Evolutionary conservation across 1,140 invertebrate genomes (phyloP), one percentile per base, ranked within the genome.

Genomic region (Thaumatotibia leucotreta): DNA sequence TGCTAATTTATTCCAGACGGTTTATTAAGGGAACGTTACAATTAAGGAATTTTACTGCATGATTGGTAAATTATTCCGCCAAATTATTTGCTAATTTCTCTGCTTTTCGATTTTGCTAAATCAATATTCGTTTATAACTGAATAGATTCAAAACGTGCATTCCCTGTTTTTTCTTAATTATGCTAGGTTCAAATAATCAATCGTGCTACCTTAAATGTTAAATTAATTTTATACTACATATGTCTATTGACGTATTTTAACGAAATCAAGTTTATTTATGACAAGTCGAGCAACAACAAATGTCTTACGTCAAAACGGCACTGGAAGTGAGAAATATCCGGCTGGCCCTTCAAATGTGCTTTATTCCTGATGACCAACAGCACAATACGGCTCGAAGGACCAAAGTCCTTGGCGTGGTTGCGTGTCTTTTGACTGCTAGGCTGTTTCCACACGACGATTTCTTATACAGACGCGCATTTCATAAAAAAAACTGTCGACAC

Each of bases 351-450:
- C 22, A 27, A 27, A 58, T 6, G 52, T 58, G 24, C 11, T 23
- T 58, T 27, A 54, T 54, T 27, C 29, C 5, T 58, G 24, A 29
- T 58, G 52, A 58, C 24, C 52, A 58, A 54, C 27, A 54, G 24
- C 27, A 58, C n/a, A 31, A 58, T 58, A 27, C n/a, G n/a, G 2
- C 50, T 10, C 11, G 24, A 52, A 54, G 68, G 65, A 64, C 17
- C 24, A 23, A 62, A 49, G 24, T 66, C n/a, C n/a, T n/a, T n/a
- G 49, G 61, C 17, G 20, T 61, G 35, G 54, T 69, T 68, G 70
- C 72, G 75, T 72, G 74, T 63, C 64, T n/a, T n/a, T n/a, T n/a
- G 66, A n/a, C 22, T 58, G 63, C 67, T 63, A 29, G 69, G 70
- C 68, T 39, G 64, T 64, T 66, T 73, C 64, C 9, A 10, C 14